These are phyloP conservation scores for Plestiodon gilberti DNA, from an alignment of 2,113 vertebrate genomes.

Conservation along the genomic window DNA sequence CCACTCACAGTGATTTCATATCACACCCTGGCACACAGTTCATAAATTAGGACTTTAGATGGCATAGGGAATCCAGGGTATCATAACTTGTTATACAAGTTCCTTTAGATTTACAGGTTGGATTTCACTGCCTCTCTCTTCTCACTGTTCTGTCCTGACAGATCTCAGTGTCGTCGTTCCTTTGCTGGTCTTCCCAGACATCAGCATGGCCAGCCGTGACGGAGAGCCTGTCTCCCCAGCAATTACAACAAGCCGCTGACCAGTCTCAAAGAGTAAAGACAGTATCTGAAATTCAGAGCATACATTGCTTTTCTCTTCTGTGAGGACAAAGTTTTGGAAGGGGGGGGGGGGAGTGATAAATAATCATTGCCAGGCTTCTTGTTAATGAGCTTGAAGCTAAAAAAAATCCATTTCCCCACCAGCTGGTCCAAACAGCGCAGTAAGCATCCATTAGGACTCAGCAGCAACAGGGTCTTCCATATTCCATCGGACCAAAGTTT, in stretches of 20 bases:
- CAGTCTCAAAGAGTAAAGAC: not conserved
- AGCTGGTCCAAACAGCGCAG: conserved; percentile 1
- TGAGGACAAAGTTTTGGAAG: not conserved
- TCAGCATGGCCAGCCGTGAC: too few relatives aligned
- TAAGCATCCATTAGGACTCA: not conserved
- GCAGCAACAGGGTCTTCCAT: not conserved
- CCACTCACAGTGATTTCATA: not conserved
- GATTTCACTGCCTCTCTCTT: not conserved
- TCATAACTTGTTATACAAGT: not conserved
- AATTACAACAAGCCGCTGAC: too few relatives aligned
- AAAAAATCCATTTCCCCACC: not conserved
- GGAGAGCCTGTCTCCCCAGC: too few relatives aligned
- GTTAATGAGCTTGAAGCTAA: conserved; percentile 4
- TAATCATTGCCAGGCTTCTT: conserved; percentile 5
- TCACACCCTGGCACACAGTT: too few relatives aligned
- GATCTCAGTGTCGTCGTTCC: not conserved
- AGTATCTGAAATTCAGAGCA: not conserved
- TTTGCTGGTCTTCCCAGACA: not conserved
- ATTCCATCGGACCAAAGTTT: not conserved
- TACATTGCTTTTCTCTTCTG: not conserved
- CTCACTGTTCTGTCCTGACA: not conserved
- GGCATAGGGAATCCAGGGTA: not conserved
- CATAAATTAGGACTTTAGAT: not conserved
- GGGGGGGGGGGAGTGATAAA: not conserved
- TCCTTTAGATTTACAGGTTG: not conserved